A percentile compares a stretch with the other conserved stretches of the same genome.
These are phyloP conservation scores for Cremastinae sp. DNA, from an alignment of 2,888 invertebrate species.

Conservation along the genomic window DNA sequence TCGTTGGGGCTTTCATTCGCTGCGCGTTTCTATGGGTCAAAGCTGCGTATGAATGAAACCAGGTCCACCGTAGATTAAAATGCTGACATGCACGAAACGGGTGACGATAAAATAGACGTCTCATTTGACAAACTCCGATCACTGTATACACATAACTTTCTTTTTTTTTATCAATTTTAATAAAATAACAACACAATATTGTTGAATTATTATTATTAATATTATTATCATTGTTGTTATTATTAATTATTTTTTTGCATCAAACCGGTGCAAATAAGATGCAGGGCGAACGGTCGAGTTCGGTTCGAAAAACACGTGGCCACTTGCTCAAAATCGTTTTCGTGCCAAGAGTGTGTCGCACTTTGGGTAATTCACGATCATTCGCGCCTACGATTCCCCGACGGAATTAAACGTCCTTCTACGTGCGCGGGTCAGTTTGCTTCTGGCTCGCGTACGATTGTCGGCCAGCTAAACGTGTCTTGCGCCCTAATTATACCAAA, in stretches of 20 bases:
- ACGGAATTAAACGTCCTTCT: slow-evolving; percentile 61
- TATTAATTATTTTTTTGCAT: no score
- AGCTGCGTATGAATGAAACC: slow-evolving; percentile 44
- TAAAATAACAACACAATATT: no score
- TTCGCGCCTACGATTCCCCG: slow-evolving; percentile 51
- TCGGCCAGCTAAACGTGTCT: slow-evolving; percentile 6
- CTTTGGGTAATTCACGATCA: slow-evolving; percentile 56
- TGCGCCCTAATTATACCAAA: not conserved
- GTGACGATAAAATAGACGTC: not conserved
- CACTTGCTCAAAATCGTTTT: slow-evolving; percentile 25
- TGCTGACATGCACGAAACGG: slow-evolving; percentile 23
- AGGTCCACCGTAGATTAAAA: slow-evolving; percentile 26
- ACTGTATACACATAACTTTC: not conserved
- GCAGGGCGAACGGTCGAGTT: not conserved
- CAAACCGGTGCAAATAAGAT: no score
- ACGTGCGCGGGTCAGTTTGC: slow-evolving; percentile 36
- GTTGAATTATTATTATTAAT: no score
- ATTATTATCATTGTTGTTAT: no score
- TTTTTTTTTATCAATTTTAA: not conserved
- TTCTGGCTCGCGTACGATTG: not conserved
- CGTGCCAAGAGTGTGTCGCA: slow-evolving; percentile 56
- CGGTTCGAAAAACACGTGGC: slow-evolving; percentile 5
- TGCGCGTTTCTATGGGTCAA: slow-evolving; percentile 34
- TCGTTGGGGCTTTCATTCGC: slow-evolving; percentile 33
- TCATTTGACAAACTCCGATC: slow-evolving; percentile 4